These are phyloP conservation scores for Zygogramma bicolorata DNA, from an alignment of 2,888 invertebrate genomes.

Conservation along the genomic window DNA sequence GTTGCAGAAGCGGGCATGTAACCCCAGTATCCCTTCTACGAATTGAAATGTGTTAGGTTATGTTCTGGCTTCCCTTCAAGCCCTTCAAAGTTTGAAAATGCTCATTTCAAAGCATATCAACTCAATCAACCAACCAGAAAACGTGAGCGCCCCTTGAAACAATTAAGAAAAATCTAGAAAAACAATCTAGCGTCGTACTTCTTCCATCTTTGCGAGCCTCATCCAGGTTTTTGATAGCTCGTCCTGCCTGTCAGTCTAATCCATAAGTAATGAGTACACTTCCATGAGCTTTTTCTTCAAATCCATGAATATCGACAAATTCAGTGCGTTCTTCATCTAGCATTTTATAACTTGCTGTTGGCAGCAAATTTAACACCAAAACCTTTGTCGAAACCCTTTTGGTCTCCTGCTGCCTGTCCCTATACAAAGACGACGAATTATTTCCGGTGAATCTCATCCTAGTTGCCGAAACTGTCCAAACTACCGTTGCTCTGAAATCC, in stretches of 20 bases:
- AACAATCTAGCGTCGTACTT: conserved; percentile 87
- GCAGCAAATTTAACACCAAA: conserved; percentile 72
- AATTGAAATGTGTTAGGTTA: too few relatives aligned
- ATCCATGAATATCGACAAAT: conserved; percentile 93
- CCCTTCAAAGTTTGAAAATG: too few relatives aligned
- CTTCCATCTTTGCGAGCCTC: conserved; percentile 91
- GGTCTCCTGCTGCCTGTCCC: conserved; percentile 11
- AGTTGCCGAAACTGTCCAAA: conserved; percentile 36
- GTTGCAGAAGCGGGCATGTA: too few relatives aligned
- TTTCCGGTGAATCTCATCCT: conserved; percentile 11
- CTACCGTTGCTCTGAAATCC: conserved; percentile 33
- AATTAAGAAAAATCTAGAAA: conserved; percentile 67
- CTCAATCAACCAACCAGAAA: too few relatives aligned
- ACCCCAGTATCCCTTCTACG: too few relatives aligned
- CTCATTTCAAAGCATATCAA: too few relatives aligned
- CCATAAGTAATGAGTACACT: conserved; percentile 90
- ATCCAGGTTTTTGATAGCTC: conserved; percentile 93
- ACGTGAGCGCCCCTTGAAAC: too few relatives aligned
- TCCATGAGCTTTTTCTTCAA: conserved; percentile 92
- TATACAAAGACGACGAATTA: conserved; percentile 10
- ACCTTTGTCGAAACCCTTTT: conserved; percentile 40
- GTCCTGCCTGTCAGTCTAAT: conserved; percentile 89
- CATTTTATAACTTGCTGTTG: conserved; percentile 92
- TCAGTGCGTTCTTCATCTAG: conserved; percentile 92
- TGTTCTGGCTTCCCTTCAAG: too few relatives aligned